Conservation (phyloP, 53 echinoderm and acorn worm genomes). For the Holothuria leucospilota region DNA sequence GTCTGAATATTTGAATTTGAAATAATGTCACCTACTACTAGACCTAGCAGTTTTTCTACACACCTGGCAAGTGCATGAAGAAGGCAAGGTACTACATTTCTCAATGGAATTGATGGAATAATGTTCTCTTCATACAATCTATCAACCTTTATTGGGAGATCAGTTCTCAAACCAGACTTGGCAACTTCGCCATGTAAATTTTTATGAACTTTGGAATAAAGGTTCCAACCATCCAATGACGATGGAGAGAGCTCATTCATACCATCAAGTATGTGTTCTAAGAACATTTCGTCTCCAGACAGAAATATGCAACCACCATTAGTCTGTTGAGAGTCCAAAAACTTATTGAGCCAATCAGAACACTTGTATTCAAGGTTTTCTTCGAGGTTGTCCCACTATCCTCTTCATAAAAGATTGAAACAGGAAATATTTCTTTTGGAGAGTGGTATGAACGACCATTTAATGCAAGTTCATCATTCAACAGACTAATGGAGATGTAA, state of each 20-base stretch:
- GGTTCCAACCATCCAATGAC: not conserved
- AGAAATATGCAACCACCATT: not conserved
- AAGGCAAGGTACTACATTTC: not conserved
- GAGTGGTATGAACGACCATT: not conserved
- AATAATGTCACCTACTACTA: not conserved
- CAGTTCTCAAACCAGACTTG: not conserved
- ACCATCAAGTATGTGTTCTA: too few relatives aligned
- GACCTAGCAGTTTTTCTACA: not conserved
- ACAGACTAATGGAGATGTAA: constrained; percentile 10
- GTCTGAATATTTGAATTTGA: not conserved
- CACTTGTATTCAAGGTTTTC: not conserved
- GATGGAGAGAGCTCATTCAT: not conserved
- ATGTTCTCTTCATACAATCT: not conserved
- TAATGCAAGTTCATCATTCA: constrained; percentile 23
- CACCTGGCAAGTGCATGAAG: constrained; percentile 23
- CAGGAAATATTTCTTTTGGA: constrained; percentile 12
- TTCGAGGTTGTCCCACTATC: constrained; percentile 12
- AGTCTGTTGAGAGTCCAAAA: not conserved
- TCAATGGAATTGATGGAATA: not conserved
- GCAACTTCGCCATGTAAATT: not conserved
- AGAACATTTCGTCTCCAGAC: constrained; percentile 13
- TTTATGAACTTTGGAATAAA: not conserved
- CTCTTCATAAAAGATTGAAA: constrained; percentile 22
- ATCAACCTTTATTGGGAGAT: not conserved
- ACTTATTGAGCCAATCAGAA: not conserved